phyloP scores from a whole-genome alignment of 2,797 vertebrate species.

The Typhlichthys subterraneus region DNA sequence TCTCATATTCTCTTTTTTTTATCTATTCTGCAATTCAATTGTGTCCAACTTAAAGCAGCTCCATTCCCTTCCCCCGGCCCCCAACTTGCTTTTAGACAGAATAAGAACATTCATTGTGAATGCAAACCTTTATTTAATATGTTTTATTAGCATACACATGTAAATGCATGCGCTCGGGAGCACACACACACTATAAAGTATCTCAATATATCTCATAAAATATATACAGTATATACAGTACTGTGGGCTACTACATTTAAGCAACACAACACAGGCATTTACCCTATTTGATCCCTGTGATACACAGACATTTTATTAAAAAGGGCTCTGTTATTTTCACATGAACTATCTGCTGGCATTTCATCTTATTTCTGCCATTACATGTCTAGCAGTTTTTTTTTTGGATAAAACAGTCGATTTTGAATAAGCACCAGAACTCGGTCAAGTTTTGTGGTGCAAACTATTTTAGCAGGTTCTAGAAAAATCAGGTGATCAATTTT shows the following conservation, averaged over 20 bases:
- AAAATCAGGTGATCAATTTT: constrained; percentile 71
- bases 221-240: not conserved
- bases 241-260: not conserved
- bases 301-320: not conserved
- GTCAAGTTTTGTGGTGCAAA: too few relatives aligned
- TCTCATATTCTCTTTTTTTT: constrained; percentile 45
- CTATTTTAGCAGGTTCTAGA: constrained; percentile 40
- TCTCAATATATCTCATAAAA: constrained; percentile 6
- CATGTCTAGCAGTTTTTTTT: constrained; percentile 17
- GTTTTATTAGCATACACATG: constrained; percentile 1
- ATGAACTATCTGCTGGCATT: not conserved
- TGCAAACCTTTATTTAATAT: constrained; percentile 12
- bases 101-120: constrained; percentile 32
- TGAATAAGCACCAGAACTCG: constrained; percentile 46
- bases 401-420: constrained; percentile 32
- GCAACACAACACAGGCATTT: not conserved
- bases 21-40: constrained; percentile 62
- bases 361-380: constrained; percentile 33
- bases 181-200: not conserved
- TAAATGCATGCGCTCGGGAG: not conserved
- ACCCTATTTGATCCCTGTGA: not conserved
- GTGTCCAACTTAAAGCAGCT: constrained; percentile 31
- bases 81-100: constrained; percentile 20
- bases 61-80: constrained; percentile 33
- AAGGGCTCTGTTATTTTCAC: too few relatives aligned